phyloP scores from a whole-genome alignment of 1,140 invertebrate species.

The Hylaeus anthracinus region DNA sequence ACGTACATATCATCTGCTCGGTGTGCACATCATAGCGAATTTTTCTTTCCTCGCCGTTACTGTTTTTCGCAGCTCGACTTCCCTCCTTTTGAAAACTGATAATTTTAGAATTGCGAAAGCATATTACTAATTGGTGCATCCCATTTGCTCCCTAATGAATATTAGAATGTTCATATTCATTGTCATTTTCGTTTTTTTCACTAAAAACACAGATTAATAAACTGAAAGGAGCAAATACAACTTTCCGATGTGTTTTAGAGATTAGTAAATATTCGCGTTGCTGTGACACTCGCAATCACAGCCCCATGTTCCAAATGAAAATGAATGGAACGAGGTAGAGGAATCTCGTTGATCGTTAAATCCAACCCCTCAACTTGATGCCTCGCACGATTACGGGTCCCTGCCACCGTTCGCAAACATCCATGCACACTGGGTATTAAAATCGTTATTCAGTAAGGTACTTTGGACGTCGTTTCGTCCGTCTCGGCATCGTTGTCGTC shows the following conservation, averaged over 20 bases:
- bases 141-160: too few species aligned
- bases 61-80: constrained; percentile 22
- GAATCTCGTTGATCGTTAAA: constrained; percentile 41
- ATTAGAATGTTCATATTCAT: too few species aligned
- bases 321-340: not conserved
- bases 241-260: too few species aligned
- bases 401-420: constrained; percentile 3
- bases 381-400: constrained; percentile 2
- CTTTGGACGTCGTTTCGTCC: constrained; percentile 21
- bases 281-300: not conserved
- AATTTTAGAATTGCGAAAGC: too few species aligned
- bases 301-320: not conserved
- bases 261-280: not conserved
- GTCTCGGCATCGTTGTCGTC: not conserved
- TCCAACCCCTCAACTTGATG: constrained; percentile 1
- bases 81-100: not conserved
- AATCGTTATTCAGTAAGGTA: constrained; percentile 45
- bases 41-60: constrained; percentile 38
- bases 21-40: constrained; percentile 46
- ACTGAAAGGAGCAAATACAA: too few species aligned
- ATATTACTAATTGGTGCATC: too few species aligned
- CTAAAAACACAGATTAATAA: too few species aligned
- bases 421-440: constrained; percentile 39
- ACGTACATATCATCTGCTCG: constrained; percentile 54
- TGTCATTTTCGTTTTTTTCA: too few species aligned